Base-by-base conservation (phyloP, 2,888 invertebrate species). In the Cheilosia soror region DNA sequence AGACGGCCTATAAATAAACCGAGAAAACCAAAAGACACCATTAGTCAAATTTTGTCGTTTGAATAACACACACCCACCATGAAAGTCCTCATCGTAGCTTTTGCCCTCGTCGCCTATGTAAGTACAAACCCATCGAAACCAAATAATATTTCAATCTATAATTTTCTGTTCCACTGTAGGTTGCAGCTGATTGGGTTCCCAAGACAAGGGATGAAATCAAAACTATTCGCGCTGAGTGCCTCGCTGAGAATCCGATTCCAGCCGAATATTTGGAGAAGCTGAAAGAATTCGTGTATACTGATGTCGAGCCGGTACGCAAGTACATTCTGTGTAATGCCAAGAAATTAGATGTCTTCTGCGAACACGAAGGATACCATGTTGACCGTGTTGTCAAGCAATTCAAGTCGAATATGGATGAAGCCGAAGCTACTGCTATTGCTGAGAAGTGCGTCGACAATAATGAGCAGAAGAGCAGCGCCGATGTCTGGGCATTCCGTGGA, bases 401-500 rank as follows among this genome's bases (percentile, higher is more conserved):
- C 80, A 90, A 90, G 84, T 89, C 90, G 90, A 90, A 90, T 55
- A 84, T 91, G 71, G 88, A 87, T 47, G 91, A 90, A 78, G 88
- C 88, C 47, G 91, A 92, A 72, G 91, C 89, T 5, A 79, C 89
- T n/a, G 78, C 84, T 15, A 89, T 91, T 72, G 90, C 89, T 57
- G 85, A 89, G 49, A 88, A 90, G 57, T 92, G 92, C 78, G 81
- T 89, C 44, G 92, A 91, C 66, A 89, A 89, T 66, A 90, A 90
- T 60, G 87, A 87, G 5, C 87, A 91, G 58, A 90, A 90, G 40
- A 89, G 89, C 65, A 88, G 89, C 51, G 81, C 87, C 4, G 91
- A 92, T 72, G 89, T 88, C 9, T 91, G 91, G 90, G 91, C 91
- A 4, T 92, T 89, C 88, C 90, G 91, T n/a, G 91, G 90, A 29